These are phyloP conservation scores for Herpetotheres cachinnans DNA, from an alignment of 2,113 vertebrate genomes.

Conservation along the genomic window DNA sequence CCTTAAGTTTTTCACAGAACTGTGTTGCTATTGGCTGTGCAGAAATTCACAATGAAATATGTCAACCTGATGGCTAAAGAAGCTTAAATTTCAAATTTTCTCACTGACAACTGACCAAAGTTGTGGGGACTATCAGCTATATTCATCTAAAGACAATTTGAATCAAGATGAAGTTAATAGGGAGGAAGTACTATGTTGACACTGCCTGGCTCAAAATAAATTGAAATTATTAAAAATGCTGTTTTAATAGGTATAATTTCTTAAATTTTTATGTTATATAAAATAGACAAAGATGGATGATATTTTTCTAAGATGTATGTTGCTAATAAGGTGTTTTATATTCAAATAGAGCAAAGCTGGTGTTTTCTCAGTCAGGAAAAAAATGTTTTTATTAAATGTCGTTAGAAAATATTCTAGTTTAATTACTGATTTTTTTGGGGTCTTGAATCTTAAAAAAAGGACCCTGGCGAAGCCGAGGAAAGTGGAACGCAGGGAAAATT, in stretches of 20 bases:
- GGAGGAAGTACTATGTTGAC: background rate
- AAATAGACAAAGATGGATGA: background rate
- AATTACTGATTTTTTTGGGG: constrained; percentile 80
- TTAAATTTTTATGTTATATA: background rate
- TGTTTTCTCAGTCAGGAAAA: background rate
- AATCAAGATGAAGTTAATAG: background rate
- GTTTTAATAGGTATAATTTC: background rate
- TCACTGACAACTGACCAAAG: background rate
- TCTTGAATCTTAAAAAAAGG: constrained; percentile 89
- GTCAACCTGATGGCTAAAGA: background rate
- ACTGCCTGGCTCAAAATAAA: background rate
- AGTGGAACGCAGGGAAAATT: constrained; percentile 87
- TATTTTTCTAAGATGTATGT: background rate
- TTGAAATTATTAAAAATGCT: background rate
- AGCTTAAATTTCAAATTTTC: background rate
- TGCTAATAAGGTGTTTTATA: background rate
- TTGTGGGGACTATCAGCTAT: background rate
- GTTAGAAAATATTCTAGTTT: constrained; percentile 67
- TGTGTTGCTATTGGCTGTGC: background rate
- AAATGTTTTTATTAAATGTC: background rate
- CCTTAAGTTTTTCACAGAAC: background rate
- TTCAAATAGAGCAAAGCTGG: background rate
- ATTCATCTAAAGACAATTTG: background rate
- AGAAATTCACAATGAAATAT: background rate
- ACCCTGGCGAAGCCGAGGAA: constrained; percentile 78